A percentile compares a stretch with the other conserved stretches of the same genome.
Evolutionary conservation across 2,888 invertebrate species (phyloP).

Genomic region (Camponotus fellah): DNA sequence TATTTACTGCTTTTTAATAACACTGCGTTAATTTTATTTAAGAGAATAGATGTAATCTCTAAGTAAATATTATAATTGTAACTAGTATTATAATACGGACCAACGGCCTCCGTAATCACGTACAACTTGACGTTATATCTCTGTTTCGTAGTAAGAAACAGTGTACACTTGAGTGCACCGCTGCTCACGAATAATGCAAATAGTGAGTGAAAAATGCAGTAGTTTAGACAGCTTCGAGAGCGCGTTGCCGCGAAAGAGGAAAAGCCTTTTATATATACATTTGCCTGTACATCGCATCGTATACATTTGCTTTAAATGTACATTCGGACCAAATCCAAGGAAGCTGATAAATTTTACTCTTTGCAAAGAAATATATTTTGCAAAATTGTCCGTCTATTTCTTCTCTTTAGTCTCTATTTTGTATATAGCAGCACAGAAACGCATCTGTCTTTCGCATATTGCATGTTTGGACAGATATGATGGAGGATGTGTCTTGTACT

Average conservation of each 20-base stretch:
- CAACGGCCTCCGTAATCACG: conserved; percentile 55
- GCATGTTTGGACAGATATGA: conserved; percentile 57
- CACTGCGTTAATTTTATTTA: not conserved
- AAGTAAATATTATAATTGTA: conserved; percentile 57
- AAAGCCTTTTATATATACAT: conserved; percentile 47
- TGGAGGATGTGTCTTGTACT: conserved; percentile 64
- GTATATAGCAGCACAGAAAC: not conserved
- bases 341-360: conserved; percentile 41
- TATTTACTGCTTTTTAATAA: not conserved
- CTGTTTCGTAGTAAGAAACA: conserved; percentile 54
- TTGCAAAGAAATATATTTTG: conserved; percentile 1
- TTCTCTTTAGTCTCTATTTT: conserved; percentile 19
- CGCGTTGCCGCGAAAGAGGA: conserved; percentile 33
- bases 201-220: conserved; percentile 42
- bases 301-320: conserved; percentile 25
- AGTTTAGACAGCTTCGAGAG: conserved; percentile 33
- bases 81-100: conserved; percentile 44
- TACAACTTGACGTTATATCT: conserved; percentile 9
- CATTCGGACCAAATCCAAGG: conserved; percentile 16
- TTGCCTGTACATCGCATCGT: not conserved
- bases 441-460: conserved; percentile 51
- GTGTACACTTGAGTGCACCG: conserved; percentile 33
- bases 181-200: conserved; percentile 55
- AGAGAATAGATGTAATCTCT: not conserved
- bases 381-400: conserved; percentile 28